Evolutionary conservation across 2,888 invertebrate genomes (phyloP).

Genomic region (Macaria notata): DNA sequence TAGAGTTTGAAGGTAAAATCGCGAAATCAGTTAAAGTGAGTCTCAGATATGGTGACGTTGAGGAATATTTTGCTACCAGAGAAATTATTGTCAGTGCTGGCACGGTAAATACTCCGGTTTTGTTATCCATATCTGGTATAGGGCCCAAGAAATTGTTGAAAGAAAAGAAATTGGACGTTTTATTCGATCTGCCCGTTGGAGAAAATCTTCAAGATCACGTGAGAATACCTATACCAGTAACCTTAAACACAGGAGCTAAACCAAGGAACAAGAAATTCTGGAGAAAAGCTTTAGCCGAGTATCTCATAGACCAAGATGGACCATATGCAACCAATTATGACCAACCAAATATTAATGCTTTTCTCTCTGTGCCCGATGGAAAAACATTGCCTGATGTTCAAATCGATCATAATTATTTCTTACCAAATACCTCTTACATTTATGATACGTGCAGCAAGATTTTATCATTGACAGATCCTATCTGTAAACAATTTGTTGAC

Average conservation of each 20-base stretch:
- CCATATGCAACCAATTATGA: slow-evolving; percentile 67
- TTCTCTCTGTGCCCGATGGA: slow-evolving; percentile 56
- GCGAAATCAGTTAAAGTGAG: slow-evolving; percentile 57
- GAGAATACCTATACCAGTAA: slow-evolving; percentile 66
- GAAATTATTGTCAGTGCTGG: slow-evolving; percentile 70
- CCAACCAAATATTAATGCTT: slow-evolving; percentile 71
- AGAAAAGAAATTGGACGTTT: slow-evolving; percentile 50
- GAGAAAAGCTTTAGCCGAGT: slow-evolving; percentile 62
- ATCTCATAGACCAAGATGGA: slow-evolving; percentile 66
- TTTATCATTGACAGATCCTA: slow-evolving; percentile 56
- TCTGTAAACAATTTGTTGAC: slow-evolving; percentile 61
- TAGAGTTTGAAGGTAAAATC: slow-evolving; percentile 48
- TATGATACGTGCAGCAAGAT: slow-evolving; percentile 55
- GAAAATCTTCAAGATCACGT: slow-evolving; percentile 76
- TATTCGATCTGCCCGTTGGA: slow-evolving; percentile 65
- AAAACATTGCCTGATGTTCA: slow-evolving; percentile 66
- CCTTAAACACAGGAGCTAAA: slow-evolving; percentile 57
- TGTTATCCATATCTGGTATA: slow-evolving; percentile 68
- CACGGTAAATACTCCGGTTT: slow-evolving; percentile 60
- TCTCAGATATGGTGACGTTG: slow-evolving; percentile 46
- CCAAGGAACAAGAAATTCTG: slow-evolving; percentile 55
- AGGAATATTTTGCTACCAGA: slow-evolving; percentile 54
- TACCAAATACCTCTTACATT: slow-evolving; percentile 62
- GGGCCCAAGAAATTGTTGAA: slow-evolving; percentile 59
- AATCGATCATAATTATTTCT: slow-evolving; percentile 72